Conservation (phyloP, 1,140 invertebrate genomes). For the Neuroterus valhalla region DNA sequence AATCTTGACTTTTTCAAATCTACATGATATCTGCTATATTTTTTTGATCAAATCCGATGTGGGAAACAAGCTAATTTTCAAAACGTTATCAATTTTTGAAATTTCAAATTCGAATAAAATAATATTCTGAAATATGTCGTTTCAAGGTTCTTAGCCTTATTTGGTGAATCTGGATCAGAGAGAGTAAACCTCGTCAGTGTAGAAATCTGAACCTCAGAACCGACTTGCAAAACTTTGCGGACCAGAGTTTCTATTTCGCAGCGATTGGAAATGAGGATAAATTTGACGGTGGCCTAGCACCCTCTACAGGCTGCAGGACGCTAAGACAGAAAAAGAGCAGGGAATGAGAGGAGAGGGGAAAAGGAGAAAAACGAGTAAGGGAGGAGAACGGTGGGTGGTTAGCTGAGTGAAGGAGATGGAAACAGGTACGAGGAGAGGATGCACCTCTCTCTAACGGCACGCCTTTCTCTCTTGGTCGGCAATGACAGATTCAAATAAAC, state of each 20-base stretch:
- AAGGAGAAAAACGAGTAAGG: conserved; percentile 50
- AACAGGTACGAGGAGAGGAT: conserved; percentile 35
- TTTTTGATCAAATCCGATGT: too few species aligned
- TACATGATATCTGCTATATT: too few species aligned
- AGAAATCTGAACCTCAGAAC: conserved; percentile 68
- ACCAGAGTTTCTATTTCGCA: conserved; percentile 61
- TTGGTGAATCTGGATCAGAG: too few species aligned
- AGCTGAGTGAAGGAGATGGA: conserved; percentile 36
- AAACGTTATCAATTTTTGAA: too few species aligned
- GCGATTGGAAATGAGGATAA: conserved; percentile 65
- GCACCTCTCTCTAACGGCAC: conserved; percentile 40
- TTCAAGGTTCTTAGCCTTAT: too few species aligned
- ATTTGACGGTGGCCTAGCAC: conserved; percentile 56
- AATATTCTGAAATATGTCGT: too few species aligned
- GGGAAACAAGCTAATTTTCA: too few species aligned
- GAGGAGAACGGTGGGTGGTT: conserved; percentile 36
- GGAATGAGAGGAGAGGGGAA: conserved; percentile 41
- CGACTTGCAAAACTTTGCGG: conserved; percentile 46
- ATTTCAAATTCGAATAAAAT: too few species aligned
- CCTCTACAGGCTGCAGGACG: conserved; percentile 46
- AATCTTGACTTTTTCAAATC: too few species aligned
- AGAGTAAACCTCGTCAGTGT: conserved; percentile 72
- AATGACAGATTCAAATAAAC: conserved; percentile 76
- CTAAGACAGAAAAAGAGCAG: conserved; percentile 56
- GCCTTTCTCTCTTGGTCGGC: conserved; percentile 58